Conservation (phyloP, 2,113 vertebrate genomes). For the Eublepharis macularius region DNA sequence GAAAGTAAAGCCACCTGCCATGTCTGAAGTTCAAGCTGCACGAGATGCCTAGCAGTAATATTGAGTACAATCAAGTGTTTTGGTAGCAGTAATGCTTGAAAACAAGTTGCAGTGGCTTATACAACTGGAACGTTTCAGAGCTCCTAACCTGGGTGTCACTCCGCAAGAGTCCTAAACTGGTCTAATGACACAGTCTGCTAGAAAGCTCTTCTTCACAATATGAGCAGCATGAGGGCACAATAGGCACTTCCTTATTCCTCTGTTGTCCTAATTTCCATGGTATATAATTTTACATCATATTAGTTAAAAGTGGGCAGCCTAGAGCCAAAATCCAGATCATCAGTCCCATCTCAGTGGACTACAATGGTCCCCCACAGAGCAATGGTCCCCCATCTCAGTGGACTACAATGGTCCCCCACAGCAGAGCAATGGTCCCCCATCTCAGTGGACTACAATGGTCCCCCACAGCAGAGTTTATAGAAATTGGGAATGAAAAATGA, state of each 20-base stretch:
- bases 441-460: background rate
- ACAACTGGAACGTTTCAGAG: background rate
- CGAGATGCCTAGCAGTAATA: constrained; percentile 17
- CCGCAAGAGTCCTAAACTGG: constrained; percentile 3
- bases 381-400: background rate
- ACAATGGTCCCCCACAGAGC: too few species aligned
- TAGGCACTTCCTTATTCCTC: background rate
- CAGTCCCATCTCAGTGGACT: background rate
- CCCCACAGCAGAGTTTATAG: background rate
- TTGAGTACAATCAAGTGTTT: background rate
- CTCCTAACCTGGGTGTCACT: background rate
- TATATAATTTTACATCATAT: background rate
- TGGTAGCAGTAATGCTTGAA: background rate
- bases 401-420: too few species aligned
- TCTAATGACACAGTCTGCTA: background rate
- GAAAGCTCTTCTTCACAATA: background rate
- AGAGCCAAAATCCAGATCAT: background rate
- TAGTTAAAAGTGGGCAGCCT: background rate
- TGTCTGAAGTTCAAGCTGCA: constrained; percentile 21
- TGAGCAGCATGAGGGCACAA: background rate
- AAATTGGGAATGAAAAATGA: background rate
- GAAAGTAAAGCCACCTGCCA: constrained; percentile 12
- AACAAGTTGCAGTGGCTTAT: background rate
- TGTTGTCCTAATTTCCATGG: background rate
- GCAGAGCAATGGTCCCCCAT: too few species aligned